Evolutionary conservation across 2,113 vertebrate species (phyloP).

Genomic region (Corythaixoides concolor): DNA sequence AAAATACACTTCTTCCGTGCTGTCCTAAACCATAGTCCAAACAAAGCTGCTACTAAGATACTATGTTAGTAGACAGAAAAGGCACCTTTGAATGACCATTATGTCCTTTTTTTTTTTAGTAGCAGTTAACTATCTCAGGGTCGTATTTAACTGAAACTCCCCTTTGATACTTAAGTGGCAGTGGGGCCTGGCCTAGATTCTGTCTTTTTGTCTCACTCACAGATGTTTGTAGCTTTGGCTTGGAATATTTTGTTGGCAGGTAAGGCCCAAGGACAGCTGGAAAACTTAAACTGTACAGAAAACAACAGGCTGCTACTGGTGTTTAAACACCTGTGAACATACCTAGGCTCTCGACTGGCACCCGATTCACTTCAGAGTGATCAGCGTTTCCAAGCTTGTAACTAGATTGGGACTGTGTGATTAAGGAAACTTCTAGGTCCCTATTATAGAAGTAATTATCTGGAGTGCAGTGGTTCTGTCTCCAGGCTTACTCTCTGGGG

Average conservation of each 20-base stretch:
- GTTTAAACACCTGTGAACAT: background rate
- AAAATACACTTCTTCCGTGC: background rate
- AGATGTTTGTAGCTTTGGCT: background rate
- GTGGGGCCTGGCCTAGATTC: background rate
- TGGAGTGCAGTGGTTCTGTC: background rate
- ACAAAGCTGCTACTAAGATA: background rate
- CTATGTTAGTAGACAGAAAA: background rate
- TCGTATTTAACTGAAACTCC: background rate
- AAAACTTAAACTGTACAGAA: background rate
- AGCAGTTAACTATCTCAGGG: background rate
- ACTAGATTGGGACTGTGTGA: background rate
- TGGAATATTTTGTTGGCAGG: background rate
- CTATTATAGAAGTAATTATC: background rate
- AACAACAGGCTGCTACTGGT: background rate
- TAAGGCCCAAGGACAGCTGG: background rate
- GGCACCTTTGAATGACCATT: background rate
- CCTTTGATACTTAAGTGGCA: background rate
- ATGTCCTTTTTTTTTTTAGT: background rate
- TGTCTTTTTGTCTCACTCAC: background rate
- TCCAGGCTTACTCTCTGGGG: background rate
- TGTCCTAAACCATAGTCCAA: background rate
- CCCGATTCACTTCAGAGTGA: background rate
- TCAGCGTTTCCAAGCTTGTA: background rate
- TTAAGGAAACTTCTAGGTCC: background rate
- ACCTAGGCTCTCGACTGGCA: background rate